Conservation (phyloP, 2,888 invertebrate genomes). For the Sturmia bella region DNA sequence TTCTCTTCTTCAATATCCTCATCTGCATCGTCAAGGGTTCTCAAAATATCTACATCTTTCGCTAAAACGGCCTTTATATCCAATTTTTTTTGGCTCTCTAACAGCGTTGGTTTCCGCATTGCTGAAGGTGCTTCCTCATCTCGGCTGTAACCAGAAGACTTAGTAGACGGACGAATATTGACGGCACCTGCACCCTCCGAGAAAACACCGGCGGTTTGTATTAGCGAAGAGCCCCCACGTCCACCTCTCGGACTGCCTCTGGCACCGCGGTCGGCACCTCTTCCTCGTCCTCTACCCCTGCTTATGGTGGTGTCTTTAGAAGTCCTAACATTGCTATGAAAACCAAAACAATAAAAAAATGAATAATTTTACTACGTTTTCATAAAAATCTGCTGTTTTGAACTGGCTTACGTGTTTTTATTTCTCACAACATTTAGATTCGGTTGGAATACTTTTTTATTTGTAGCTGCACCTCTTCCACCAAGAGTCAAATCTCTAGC, state of each 20-base stretch:
- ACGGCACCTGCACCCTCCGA: constrained; percentile 80
- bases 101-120: constrained; percentile 75
- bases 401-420: constrained; percentile 82
- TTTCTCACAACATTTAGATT: constrained; percentile 85
- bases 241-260: constrained; percentile 73
- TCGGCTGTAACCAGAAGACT: constrained; percentile 72
- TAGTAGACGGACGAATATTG: constrained; percentile 73
- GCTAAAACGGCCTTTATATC: constrained; percentile 76
- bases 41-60: constrained; percentile 72
- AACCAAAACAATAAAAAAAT: neutral
- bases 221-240: constrained; percentile 75
- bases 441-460: constrained; percentile 85
- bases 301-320: constrained; percentile 79
- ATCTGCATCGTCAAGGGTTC: constrained; percentile 77
- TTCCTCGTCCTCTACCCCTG: constrained; percentile 75
- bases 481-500: constrained; percentile 85
- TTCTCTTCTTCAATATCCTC: constrained; percentile 76
- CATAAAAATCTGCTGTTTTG: no score
- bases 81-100: constrained; percentile 76
- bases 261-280: constrained; percentile 72
- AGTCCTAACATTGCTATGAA: constrained; percentile 79
- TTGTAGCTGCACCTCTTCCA: constrained; percentile 77
- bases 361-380: no score
- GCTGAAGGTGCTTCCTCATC: constrained; percentile 74
- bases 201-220: constrained; percentile 81